Percentiles rank a stretch among this genome's conserved stretches.
Evolutionary conservation across 2,797 vertebrate genomes (phyloP).

Genomic region (Ctenopoma multispine): DNA sequence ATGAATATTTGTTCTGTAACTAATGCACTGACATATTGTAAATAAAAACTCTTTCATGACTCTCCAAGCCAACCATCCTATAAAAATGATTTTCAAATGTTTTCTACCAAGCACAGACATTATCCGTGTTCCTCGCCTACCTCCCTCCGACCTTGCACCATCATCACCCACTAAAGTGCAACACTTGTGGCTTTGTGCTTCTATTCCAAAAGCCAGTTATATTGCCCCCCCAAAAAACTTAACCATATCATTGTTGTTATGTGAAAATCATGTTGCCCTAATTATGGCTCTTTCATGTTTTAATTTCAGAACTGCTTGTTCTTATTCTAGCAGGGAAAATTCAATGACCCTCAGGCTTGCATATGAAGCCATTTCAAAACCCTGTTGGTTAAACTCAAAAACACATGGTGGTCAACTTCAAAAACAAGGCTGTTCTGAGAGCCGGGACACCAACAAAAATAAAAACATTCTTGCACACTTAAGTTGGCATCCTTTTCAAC

Average conservation of each 20-base stretch:
- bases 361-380: slow-evolving; percentile 31
- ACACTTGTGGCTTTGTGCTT: slow-evolving; percentile 53
- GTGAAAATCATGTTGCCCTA: slow-evolving; percentile 44
- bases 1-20: slow-evolving; percentile 34
- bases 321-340: slow-evolving; percentile 12
- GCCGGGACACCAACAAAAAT: slow-evolving; percentile 3
- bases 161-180: slow-evolving; percentile 42
- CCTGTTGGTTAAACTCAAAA: slow-evolving; percentile 29
- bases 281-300: slow-evolving; percentile 42
- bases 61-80: slow-evolving; percentile 23
- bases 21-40: slow-evolving; percentile 16
- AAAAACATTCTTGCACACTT: slow-evolving; percentile 11
- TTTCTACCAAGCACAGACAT: slow-evolving; percentile 43
- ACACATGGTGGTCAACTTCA: slow-evolving; percentile 20
- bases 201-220: slow-evolving; percentile 27
- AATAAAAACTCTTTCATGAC: slow-evolving; percentile 29
- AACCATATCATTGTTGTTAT: slow-evolving; percentile 43
- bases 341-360: slow-evolving; percentile 13
- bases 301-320: slow-evolving; percentile 34
- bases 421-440: slow-evolving; percentile 25
- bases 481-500: slow-evolving; percentile 32
- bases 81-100: slow-evolving; percentile 45
- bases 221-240: slow-evolving; percentile 32
- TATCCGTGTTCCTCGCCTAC: background rate
- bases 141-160: slow-evolving; percentile 25